Evolutionary conservation across 2,888 invertebrate species (phyloP).

Genomic region (Neocrepidodera transversa): DNA sequence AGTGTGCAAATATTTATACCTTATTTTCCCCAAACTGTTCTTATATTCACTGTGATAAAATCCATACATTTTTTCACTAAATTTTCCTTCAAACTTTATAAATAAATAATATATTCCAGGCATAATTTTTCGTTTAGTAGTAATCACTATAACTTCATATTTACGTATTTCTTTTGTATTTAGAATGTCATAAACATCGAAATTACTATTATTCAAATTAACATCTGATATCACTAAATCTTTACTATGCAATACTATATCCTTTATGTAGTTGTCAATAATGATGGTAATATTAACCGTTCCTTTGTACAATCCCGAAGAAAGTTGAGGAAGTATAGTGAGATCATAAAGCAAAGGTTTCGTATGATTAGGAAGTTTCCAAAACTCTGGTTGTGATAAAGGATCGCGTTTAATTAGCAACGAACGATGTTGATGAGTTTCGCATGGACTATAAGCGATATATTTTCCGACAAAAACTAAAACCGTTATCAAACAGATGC

Average conservation of each 20-base stretch:
- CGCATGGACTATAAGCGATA: conserved; percentile 42
- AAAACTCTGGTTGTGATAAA: conserved; percentile 22
- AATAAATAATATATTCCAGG: conserved; percentile 64
- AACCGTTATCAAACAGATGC: conserved; percentile 54
- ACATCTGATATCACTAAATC: conserved; percentile 50
- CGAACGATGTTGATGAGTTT: conserved; percentile 2
- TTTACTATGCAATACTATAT: conserved; percentile 52
- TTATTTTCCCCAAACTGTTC: conserved; percentile 29
- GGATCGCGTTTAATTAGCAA: not conserved
- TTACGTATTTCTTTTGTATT: conserved; percentile 48
- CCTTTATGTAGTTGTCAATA: conserved; percentile 49
- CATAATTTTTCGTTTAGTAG: conserved; percentile 46
- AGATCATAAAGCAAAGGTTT: conserved; percentile 71
- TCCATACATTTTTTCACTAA: conserved; percentile 72
- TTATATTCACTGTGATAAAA: conserved; percentile 74
- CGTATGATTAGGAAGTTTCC: conserved; percentile 67
- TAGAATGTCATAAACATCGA: conserved; percentile 39
- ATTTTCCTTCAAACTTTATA: conserved; percentile 69
- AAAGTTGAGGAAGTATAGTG: conserved; percentile 69
- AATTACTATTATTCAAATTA: conserved; percentile 38
- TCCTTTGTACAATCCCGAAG: conserved; percentile 67
- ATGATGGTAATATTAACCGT: conserved; percentile 64
- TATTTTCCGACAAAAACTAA: conserved; percentile 56
- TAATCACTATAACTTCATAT: conserved; percentile 51
- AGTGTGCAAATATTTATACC: no score